These are phyloP conservation scores for Sphaerophoria taeniata DNA, from an alignment of 2,888 invertebrate genomes.

Conservation along the genomic window DNA sequence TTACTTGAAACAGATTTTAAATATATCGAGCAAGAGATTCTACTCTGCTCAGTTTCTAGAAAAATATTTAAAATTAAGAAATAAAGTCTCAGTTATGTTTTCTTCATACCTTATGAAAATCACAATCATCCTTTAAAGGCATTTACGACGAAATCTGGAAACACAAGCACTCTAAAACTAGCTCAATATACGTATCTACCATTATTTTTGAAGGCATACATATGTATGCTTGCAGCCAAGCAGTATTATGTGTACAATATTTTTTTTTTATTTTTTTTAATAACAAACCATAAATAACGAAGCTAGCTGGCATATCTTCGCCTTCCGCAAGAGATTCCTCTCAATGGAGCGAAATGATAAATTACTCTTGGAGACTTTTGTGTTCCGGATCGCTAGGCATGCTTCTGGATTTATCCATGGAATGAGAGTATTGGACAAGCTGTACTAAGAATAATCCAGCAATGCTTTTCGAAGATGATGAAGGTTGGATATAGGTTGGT, in stretches of 20 bases:
- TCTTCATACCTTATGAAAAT: slow-evolving; percentile 6
- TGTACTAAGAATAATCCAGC: slow-evolving; percentile 54
- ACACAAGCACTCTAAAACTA: not conserved
- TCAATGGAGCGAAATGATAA: slow-evolving; percentile 70
- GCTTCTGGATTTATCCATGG: slow-evolving; percentile 62
- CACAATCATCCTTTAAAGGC: slow-evolving; percentile 12
- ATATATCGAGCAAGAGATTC: slow-evolving; percentile 22
- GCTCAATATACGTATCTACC: slow-evolving; percentile 7
- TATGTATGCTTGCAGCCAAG: not conserved
- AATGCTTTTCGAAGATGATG: slow-evolving; percentile 28
- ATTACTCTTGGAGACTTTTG: slow-evolving; percentile 72
- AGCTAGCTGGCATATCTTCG: slow-evolving; percentile 73
- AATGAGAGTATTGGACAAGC: slow-evolving; percentile 56
- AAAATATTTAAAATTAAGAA: slow-evolving; percentile 20
- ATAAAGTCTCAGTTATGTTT: slow-evolving; percentile 3
- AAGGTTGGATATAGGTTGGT: slow-evolving; percentile 26
- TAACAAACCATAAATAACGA: slow-evolving; percentile 81
- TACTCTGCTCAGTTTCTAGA: slow-evolving; percentile 23
- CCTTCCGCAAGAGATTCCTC: slow-evolving; percentile 73
- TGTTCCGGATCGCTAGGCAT: slow-evolving; percentile 72
- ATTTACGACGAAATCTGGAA: slow-evolving; percentile 1
- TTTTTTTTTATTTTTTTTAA: slow-evolving; percentile 77
- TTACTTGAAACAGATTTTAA: not conserved
- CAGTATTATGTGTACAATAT: too few relatives aligned
- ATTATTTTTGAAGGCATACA: not conserved